These are phyloP conservation scores for Neosilurus mollespiculum DNA, from an alignment of 2,797 vertebrate species.

Conservation along the genomic window DNA sequence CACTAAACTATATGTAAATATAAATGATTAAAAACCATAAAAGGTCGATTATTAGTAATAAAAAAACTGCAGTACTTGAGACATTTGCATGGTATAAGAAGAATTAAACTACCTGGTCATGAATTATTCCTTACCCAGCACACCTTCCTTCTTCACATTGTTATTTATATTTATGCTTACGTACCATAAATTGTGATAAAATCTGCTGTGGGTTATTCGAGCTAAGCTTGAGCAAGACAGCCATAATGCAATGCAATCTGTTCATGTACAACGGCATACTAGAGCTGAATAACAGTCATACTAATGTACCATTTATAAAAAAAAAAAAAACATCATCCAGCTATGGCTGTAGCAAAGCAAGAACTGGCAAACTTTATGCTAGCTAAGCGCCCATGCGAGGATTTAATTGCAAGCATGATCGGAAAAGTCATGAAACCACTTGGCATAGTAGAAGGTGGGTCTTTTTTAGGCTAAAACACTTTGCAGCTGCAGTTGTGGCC, in stretches of 20 bases:
- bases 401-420: conserved; percentile 22
- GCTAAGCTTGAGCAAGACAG: not conserved
- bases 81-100: not conserved
- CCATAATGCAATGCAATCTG: not conserved
- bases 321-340: not conserved
- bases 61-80: not conserved
- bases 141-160: not conserved
- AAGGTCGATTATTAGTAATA: not conserved
- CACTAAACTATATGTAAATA: not conserved
- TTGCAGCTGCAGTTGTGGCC: not conserved
- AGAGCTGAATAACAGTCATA: not conserved
- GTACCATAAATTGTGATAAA: not conserved
- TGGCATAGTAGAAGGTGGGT: not conserved
- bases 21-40: not conserved
- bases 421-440: conserved; percentile 29
- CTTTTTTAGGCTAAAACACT: conserved; percentile 8
- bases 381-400: conserved; percentile 15
- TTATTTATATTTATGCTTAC: not conserved
- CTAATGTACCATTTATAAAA: not conserved
- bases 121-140: not conserved
- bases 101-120: not conserved
- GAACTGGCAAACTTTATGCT: not conserved
- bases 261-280: not conserved
- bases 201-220: not conserved
- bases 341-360: not conserved